Conservation (phyloP, 2,797 vertebrate genomes). For the Xyrichtys novacula region DNA sequence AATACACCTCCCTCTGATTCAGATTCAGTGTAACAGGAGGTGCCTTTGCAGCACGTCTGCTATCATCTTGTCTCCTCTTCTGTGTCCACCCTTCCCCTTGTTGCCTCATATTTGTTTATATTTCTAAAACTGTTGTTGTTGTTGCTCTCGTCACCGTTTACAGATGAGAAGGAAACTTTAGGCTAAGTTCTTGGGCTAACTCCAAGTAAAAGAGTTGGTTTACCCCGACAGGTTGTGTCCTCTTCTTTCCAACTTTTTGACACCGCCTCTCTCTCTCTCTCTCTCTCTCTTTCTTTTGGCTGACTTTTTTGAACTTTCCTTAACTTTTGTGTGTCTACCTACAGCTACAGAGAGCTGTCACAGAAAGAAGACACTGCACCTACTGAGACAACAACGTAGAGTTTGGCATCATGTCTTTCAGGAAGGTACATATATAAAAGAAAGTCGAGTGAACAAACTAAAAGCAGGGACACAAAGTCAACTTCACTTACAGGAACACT, state of each 20-base stretch:
- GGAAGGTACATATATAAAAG: conserved; percentile 28
- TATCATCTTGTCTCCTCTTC: conserved; percentile 17
- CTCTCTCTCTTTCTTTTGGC: conserved; percentile 5
- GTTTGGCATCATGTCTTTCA: conserved; percentile 44
- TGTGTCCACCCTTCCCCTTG: conserved; percentile 39
- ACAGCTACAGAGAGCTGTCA: conserved; percentile 36
- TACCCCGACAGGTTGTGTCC: not conserved
- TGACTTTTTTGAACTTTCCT: conserved; percentile 29
- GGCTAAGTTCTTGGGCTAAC: conserved; percentile 16
- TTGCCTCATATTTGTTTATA: conserved; percentile 54
- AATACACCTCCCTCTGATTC: conserved; percentile 11
- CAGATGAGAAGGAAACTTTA: conserved; percentile 34
- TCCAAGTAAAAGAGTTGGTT: conserved; percentile 23
- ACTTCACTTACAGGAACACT: conserved; percentile 11
- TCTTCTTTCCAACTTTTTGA: conserved; percentile 45
- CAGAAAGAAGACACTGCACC: conserved; percentile 38
- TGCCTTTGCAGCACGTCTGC: conserved; percentile 1
- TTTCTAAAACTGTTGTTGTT: conserved; percentile 47
- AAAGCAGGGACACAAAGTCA: conserved; percentile 31
- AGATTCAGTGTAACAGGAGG: conserved; percentile 7
- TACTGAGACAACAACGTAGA: conserved; percentile 45
- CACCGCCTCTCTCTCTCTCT: conserved; percentile 1
- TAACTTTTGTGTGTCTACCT: conserved; percentile 34
- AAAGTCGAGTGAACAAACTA: conserved; percentile 46
- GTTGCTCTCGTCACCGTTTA: conserved; percentile 53